Evolutionary conservation across 2,113 vertebrate species (phyloP).

Genomic region (Bubo scandiacus): DNA sequence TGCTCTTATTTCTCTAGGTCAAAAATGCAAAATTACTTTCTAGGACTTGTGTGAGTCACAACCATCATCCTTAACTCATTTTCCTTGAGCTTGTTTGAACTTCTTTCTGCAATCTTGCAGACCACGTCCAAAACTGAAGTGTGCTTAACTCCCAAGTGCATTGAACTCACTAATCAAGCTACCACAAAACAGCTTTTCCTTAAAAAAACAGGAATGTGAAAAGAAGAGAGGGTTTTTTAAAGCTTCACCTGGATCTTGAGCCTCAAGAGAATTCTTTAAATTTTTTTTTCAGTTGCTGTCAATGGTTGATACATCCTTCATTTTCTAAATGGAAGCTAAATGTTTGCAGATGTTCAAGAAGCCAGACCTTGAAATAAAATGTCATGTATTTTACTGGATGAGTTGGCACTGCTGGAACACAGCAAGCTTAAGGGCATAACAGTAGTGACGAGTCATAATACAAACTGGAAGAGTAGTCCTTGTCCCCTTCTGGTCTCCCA

Average conservation of each 20-base stretch:
- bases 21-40: not conserved
- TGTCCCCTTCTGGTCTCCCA: not conserved
- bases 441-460: rapidly evolving
- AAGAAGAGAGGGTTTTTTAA: not conserved
- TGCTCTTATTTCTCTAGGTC: not conserved
- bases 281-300: not conserved
- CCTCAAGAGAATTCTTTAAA: not conserved
- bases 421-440: not conserved
- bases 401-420: not conserved
- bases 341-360: not conserved
- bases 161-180: not conserved
- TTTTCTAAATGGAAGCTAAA: not conserved
- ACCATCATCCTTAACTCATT: not conserved
- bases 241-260: not conserved
- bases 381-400: not conserved
- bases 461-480: not conserved
- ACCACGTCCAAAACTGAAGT: not conserved
- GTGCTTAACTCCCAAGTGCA: not conserved
- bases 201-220: not conserved
- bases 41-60: not conserved
- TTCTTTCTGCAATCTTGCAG: not conserved
- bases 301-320: not conserved
- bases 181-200: not conserved
- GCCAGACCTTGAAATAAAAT: not conserved
- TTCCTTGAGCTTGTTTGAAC: not conserved